Evolutionary conservation across 2,113 vertebrate genomes (phyloP), one percentile per base, ranked within the genome.

Genomic region (Microcebus jonahi): DNA sequence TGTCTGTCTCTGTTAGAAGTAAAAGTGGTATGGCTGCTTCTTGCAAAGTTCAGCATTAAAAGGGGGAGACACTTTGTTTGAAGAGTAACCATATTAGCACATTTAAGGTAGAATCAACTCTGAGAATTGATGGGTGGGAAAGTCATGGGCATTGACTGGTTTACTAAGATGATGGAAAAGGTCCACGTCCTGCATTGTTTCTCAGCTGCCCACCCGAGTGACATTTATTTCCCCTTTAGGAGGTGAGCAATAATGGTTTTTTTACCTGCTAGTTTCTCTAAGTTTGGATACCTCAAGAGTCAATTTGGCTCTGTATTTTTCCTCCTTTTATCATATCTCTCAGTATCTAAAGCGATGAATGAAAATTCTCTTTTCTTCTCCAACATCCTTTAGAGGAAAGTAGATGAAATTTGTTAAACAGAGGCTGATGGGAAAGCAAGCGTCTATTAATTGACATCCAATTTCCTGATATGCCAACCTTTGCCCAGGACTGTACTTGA

Each of bases 331-430:
- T 71, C 27, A 2, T 95, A 94, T 95, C 81, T 50, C 34, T 95
- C 79, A 59, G 34, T 82, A 63, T 95, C 48, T 83, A 14, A 95
- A 90, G 82, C 14, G 76, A 21, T 71, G 14, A 50, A 67, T 7
- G 36, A 57, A 59, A 82, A 36, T 61, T 59, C 25, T 80, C 9
- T 75, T 80, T 42, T 95, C 67, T 85, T 77, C 25, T 18, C 18
- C 68, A 18, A 23, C 15, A 63, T 87, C 39, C 39, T 85, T 96
- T 18, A 71, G 45, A 65, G 67, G 82, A 94, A 95, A 95, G 3
- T 20, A 71, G 25, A 82, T 34, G 76, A 96, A 96, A 82, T n/a
- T 65, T 93, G 25, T 67, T 87, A 87, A 97, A 96, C 90, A 91
- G 96, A 96, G 42, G 21, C 70, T 27, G 76, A 55, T 57, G 83